Base-by-base conservation (phyloP, 2,113 vertebrate genomes). In the Xiphophorus hellerii region DNA sequence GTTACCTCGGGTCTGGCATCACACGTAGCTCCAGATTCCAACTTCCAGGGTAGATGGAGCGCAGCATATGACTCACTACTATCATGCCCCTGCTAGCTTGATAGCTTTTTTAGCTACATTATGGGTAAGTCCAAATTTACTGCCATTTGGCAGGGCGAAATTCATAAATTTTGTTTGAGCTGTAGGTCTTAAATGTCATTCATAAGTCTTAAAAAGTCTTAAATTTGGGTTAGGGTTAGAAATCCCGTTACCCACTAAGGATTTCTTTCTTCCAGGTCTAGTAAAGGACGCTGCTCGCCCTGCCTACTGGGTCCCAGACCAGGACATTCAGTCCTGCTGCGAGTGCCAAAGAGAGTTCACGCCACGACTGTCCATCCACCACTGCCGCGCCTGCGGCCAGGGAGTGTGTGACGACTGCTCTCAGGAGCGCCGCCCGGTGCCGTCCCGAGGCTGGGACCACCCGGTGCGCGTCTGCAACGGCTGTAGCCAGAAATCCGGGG, bases 391-490 rank as follows among this genome's bases (percentile, higher is more conserved):
- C 84, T 99, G 98, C 0, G 98, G 98, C 64, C 97, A 99, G 93
- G 98, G 98, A 5, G 98, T 99, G 92, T 99, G 98, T 5, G 95
- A 96, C 0, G 96, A 97, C 79, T 99, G 98, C 85, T 99, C 98
- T 1, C 95, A 95, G 0, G 96, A 96, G 82, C 95, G 97, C 27
- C 94, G 97, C 66, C 77, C 97, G 0, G 97, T 99, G 78, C 97
- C 98, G 25, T 98, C 98, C 25, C 94, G 98, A 0, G 98, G 98
- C 76, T 99, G 98, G 98, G 97, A 99, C 94, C 98, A 99, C 90
- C 97, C 97, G 0, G 98, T 99, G 79, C 94, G 98, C 84, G 96
- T 99, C 76, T 99, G 98, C 88, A 94, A 94, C 84, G 93, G 94
- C 80, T 99, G 98, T 94, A 95, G 93, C 95, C 97, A 99, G 94